Percentiles rank a stretch among this genome's conserved stretches.
Evolutionary conservation across 2,113 vertebrate genomes (phyloP).

Genomic region (Propithecus coquereli): DNA sequence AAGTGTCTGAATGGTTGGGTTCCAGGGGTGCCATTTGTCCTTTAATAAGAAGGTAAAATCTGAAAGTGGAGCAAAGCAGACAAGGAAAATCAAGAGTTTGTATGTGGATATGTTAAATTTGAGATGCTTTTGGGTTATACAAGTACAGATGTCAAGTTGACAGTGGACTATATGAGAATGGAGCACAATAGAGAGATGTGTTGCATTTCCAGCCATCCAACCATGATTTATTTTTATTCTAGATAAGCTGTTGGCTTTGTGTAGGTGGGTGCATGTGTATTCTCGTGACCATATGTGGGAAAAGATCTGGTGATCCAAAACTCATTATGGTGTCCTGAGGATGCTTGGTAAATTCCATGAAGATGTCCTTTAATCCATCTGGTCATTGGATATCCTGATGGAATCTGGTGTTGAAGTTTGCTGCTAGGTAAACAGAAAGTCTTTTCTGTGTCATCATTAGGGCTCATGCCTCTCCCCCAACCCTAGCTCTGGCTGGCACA

Average conservation of each 20-base stretch:
- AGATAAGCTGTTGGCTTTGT: neutral
- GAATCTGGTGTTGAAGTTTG: neutral
- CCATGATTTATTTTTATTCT: neutral
- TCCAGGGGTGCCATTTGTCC: neutral
- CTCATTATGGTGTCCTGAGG: neutral
- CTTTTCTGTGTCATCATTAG: neutral
- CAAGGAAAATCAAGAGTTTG: neutral
- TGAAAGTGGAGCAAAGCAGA: neutral
- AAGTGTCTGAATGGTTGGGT: neutral
- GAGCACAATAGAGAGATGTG: neutral
- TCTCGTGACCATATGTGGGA: neutral
- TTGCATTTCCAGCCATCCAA: neutral
- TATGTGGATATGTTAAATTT: neutral
- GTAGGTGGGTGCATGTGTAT: neutral
- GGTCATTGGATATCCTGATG: neutral
- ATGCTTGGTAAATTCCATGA: neutral
- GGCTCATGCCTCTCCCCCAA: neutral
- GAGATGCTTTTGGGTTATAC: neutral
- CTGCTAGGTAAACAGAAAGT: neutral
- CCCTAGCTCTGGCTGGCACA: neutral
- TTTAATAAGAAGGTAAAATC: neutral
- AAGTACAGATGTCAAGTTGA: neutral
- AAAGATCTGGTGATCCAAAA: neutral
- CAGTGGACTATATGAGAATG: neutral
- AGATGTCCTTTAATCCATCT: neutral